Evolutionary conservation across 2,113 vertebrate genomes (phyloP), one percentile per base, ranked within the genome.

Genomic region (Percopsis transmontana): DNA sequence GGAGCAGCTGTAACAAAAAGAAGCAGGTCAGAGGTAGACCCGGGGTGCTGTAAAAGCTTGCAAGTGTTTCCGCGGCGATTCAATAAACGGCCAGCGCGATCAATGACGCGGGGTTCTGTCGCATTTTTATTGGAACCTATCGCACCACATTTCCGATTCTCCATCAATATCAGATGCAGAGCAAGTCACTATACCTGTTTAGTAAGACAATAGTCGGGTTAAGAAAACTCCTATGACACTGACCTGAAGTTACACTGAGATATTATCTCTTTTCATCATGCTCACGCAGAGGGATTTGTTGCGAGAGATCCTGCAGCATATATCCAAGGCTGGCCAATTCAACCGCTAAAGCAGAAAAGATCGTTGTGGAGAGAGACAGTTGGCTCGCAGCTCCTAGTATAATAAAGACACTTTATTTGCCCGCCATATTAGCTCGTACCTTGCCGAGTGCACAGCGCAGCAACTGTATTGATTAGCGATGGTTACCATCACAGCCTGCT

Each of bases 371-470:
- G 58, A 58, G 52, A 55, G 42, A 69, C 16, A 53, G 27, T 33
- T 47, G 59, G 55, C 68, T 68, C 52, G n/a, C 24, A 56, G 64
- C 58, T 59, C 20, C 19, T 19, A 60, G 70, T 41, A 33, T 85
- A 71, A 79, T 75, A 58, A 80, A 80, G 69, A 80, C 74, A 66
- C 13, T 83, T 85, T 81, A 85, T 79, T 61, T 70, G 66, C 70
- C 66, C 76, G 72, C 44, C 16, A 27, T 45, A 44, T 20, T 52
- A 4, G 24, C 24, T 62, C 62, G 10, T 12, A 9, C 68, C 65
- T 60, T 44, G 21, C 69, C 67, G 71, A 39, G 39, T 15, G n/a
- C 52, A 44, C 54, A 0, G 19, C 50, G 59, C 51, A 42, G 65
- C 24, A 15, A 33, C 64, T 16, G 58, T 60, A 76, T 57, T 70